These are phyloP conservation scores for Homarus americanus DNA, from an alignment of 1,140 invertebrate species.

Conservation along the genomic window DNA sequence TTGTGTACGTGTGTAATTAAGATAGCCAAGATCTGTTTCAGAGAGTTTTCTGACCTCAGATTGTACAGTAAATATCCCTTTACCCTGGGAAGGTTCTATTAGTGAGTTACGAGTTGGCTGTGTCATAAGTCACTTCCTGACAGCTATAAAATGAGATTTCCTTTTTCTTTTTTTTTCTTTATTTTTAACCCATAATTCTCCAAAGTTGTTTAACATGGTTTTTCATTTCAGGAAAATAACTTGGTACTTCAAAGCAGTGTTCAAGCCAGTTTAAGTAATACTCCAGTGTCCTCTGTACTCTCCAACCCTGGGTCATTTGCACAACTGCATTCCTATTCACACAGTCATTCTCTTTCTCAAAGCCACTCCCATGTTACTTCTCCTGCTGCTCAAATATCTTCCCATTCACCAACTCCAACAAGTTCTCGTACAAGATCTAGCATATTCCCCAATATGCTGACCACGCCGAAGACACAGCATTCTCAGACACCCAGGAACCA, in stretches of 20 bases:
- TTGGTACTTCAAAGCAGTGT: constrained; percentile 36
- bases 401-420: constrained; percentile 30
- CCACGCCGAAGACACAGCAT: constrained; percentile 37
- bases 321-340: constrained; percentile 31
- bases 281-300: constrained; percentile 29
- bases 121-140: too few relatives aligned
- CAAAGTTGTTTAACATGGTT: neutral
- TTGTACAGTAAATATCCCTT: too few relatives aligned
- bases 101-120: too few relatives aligned
- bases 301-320: constrained; percentile 38
- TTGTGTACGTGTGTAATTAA: too few relatives aligned
- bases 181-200: too few relatives aligned
- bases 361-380: constrained; percentile 33
- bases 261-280: constrained; percentile 35
- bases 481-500: constrained; percentile 49
- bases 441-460: constrained; percentile 14
- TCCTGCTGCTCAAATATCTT: neutral
- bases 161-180: too few relatives aligned
- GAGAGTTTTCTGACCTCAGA: too few relatives aligned
- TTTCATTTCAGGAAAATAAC: constrained; percentile 63
- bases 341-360: constrained; percentile 49
- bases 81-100: too few relatives aligned
- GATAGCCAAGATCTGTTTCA: too few relatives aligned
- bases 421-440: constrained; percentile 19
- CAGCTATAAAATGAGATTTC: too few relatives aligned